These are phyloP conservation scores for Gymnoscelis rufifasciata DNA, from an alignment of 2,888 invertebrate genomes.

Conservation along the genomic window DNA sequence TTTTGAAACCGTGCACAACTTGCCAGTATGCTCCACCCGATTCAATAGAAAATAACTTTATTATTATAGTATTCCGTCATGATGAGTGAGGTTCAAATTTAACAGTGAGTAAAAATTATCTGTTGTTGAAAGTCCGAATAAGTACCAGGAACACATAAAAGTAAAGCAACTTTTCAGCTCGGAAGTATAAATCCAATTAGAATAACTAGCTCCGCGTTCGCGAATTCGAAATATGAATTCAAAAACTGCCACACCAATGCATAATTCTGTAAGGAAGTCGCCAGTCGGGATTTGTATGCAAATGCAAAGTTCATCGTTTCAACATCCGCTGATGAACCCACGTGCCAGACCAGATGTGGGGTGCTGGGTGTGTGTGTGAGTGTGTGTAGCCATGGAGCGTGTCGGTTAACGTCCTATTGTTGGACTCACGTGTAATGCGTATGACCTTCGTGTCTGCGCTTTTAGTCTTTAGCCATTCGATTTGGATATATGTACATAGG, in stretches of 20 bases:
- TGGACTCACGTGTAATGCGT: constrained; percentile 40
- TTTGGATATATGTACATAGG: background rate
- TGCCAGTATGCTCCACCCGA: too few species aligned
- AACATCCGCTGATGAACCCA: constrained; percentile 11
- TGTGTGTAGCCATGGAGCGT: constrained; percentile 42
- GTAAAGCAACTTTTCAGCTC: too few species aligned
- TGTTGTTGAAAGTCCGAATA: too few species aligned
- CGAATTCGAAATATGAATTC: background rate
- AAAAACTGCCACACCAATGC: background rate
- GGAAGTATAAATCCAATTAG: too few species aligned
- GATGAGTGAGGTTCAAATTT: too few species aligned
- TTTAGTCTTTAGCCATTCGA: constrained; percentile 6
- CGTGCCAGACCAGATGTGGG: constrained; percentile 19
- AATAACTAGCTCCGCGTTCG: too few species aligned
- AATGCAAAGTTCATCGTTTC: constrained; percentile 1
- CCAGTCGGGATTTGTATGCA: background rate
- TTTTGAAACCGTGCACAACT: too few species aligned
- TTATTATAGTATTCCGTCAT: too few species aligned
- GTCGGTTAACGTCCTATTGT: constrained; percentile 60
- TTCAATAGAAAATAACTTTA: too few species aligned
- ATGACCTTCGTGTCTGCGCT: constrained; percentile 47
- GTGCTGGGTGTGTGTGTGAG: constrained; percentile 27
- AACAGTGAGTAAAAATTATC: too few species aligned
- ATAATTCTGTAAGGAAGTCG: background rate
- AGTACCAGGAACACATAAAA: too few species aligned